A percentile compares a stretch with the other conserved stretches of the same genome.
Conservation (phyloP, 2,113 vertebrate genomes). For the Cacatua alba region DNA sequence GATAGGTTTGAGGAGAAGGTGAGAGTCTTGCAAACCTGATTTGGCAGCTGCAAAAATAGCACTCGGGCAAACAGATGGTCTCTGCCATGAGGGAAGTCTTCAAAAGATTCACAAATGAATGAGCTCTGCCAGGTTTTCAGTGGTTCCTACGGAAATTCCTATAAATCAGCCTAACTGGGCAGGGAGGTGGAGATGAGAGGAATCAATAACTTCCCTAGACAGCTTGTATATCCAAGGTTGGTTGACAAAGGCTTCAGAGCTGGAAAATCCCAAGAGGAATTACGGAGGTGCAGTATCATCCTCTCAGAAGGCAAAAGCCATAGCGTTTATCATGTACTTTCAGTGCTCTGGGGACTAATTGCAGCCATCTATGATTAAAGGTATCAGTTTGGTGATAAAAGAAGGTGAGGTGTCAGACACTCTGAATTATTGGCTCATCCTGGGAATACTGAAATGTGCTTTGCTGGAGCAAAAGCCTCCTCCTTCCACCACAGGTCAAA, state of each 20-base stretch:
- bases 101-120: constrained; percentile 7
- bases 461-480: neutral
- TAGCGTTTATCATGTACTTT: accelerated
- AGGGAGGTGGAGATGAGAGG: neutral
- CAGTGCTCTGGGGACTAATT: constrained; percentile 22
- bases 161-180: constrained; percentile 15
- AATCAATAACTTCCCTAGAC: constrained; percentile 37
- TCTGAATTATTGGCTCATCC: neutral
- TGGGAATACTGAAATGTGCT: neutral
- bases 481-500: neutral
- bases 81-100: neutral
- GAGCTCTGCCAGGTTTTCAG: constrained; percentile 4
- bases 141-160: constrained; percentile 18
- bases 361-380: neutral
- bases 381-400: neutral
- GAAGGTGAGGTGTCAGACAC: constrained; percentile 9
- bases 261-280: constrained; percentile 14
- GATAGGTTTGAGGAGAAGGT: constrained; percentile 38
- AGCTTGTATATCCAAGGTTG: constrained; percentile 15
- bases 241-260: constrained; percentile 18
- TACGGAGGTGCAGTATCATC: neutral
- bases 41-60: constrained; percentile 29
- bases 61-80: constrained; percentile 12
- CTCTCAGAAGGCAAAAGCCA: neutral
- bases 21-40: constrained; percentile 46